Conservation (phyloP, 2,113 vertebrate genomes). For the Syngnathoides biaculeatus region DNA sequence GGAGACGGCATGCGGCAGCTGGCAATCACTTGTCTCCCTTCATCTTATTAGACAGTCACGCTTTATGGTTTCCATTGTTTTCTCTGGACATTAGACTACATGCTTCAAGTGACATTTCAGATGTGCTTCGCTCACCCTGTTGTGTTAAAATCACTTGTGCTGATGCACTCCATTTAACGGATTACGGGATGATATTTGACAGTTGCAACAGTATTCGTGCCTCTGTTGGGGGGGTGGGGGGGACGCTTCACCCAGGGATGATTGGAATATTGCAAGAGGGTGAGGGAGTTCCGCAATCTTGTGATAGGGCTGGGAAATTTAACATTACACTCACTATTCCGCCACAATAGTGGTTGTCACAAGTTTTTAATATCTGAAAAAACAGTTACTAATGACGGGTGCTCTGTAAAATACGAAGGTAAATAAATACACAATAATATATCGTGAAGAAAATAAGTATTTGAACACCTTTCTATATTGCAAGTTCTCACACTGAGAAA, state of each 20-base stretch:
- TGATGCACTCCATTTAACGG: background rate
- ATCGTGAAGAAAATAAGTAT: no score
- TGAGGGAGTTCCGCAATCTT: no score
- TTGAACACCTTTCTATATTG: no score
- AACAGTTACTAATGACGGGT: no score
- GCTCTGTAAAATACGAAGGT: no score
- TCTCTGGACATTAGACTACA: constrained; percentile 36
- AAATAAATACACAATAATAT: no score
- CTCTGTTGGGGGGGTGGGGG: background rate
- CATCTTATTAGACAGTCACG: constrained; percentile 45
- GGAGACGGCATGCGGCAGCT: constrained; percentile 43
- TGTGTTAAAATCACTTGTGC: background rate
- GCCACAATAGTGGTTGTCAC: no score
- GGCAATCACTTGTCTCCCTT: constrained; percentile 54
- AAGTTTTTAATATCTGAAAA: no score
- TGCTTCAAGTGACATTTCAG: constrained; percentile 9
- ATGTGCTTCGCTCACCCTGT: background rate
- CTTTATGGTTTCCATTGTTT: constrained; percentile 44
- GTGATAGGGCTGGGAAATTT: no score
- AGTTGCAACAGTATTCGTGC: background rate
- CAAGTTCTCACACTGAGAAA: no score
- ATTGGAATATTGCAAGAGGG: no score
- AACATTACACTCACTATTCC: no score
- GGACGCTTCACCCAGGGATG: background rate
- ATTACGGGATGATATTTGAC: background rate